Conservation (phyloP, 2,888 invertebrate species). For the Pseudococcus viburni region DNA sequence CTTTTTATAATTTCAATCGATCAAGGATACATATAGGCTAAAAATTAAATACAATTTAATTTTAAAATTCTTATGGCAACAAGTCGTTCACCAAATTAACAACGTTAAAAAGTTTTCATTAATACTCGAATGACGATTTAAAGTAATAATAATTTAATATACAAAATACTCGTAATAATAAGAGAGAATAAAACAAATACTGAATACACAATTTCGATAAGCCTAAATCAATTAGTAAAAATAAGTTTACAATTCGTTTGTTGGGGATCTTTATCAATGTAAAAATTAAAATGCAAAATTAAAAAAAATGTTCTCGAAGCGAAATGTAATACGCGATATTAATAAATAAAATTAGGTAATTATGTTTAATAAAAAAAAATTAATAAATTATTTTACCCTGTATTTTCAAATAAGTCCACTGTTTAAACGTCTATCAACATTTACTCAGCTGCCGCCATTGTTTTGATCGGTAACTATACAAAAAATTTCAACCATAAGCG, state of each 20-base stretch:
- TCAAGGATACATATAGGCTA: slow-evolving; percentile 35
- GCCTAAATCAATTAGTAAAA: slow-evolving; percentile 45
- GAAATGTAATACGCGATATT: slow-evolving; percentile 38
- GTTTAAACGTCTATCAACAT: slow-evolving; percentile 46
- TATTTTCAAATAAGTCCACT: slow-evolving; percentile 52
- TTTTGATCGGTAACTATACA: slow-evolving; percentile 54
- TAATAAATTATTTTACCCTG: slow-evolving; percentile 49
- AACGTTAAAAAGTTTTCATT: slow-evolving; percentile 50
- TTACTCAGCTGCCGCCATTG: slow-evolving; percentile 50
- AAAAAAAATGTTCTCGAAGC: slow-evolving; percentile 30
- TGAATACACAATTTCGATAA: slow-evolving; percentile 55
- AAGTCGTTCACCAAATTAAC: slow-evolving; percentile 51
- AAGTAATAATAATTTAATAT: slow-evolving; percentile 7
- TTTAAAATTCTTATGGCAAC: slow-evolving; percentile 50
- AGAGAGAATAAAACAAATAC: slow-evolving; percentile 52
- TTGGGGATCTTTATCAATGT: slow-evolving; percentile 5
- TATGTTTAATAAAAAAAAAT: slow-evolving; percentile 46
- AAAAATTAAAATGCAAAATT: slow-evolving; percentile 57
- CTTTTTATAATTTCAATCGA: slow-evolving; percentile 42
- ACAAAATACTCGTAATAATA: slow-evolving; percentile 52
- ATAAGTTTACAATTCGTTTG: slow-evolving; percentile 48
- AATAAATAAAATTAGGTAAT: slow-evolving; percentile 57
- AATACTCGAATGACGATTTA: slow-evolving; percentile 51
- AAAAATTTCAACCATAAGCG: slow-evolving; percentile 39
- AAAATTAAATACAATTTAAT: slow-evolving; percentile 47